Conservation (phyloP, 2,888 invertebrate species). For the Urechis unicinctus region DNA sequence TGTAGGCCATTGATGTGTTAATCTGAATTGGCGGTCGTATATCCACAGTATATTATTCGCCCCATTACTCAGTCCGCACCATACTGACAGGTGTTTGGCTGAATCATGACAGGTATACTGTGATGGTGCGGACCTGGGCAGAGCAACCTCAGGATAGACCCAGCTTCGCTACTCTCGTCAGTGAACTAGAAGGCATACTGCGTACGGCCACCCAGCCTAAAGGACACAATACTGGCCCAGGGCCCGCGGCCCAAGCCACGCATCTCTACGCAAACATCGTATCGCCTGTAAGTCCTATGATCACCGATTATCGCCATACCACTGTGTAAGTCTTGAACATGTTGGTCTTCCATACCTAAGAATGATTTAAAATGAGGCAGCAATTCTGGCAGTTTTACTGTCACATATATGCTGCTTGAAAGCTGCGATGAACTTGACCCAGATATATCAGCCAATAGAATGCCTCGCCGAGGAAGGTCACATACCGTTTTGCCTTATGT, state of each 20-base stretch:
- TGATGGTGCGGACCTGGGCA: conserved; percentile 19
- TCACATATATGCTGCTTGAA: too few species aligned
- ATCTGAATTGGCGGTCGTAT: too few species aligned
- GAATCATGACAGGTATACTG: conserved; percentile 13
- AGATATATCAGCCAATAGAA: too few species aligned
- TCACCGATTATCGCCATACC: conserved; percentile 7
- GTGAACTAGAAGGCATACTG: conserved; percentile 15
- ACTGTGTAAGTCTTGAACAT: not conserved
- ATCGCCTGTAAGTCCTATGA: conserved; percentile 1
- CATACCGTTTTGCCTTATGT: too few species aligned
- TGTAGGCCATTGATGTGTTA: too few species aligned
- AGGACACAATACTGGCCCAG: not conserved
- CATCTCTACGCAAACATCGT: conserved; percentile 9
- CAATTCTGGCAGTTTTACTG: too few species aligned
- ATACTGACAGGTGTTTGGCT: too few species aligned
- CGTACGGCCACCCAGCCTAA: conserved; percentile 5
- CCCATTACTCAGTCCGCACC: too few species aligned
- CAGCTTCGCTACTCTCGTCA: conserved; percentile 12
- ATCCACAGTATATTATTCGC: too few species aligned
- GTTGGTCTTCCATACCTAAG: not conserved
- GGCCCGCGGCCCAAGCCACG: not conserved
- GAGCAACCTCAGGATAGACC: conserved; percentile 14
- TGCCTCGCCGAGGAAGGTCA: too few species aligned
- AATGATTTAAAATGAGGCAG: too few species aligned
- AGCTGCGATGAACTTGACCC: too few species aligned